Base-by-base conservation (phyloP, 2,113 vertebrate genomes). In the Rutilus rutilus region DNA sequence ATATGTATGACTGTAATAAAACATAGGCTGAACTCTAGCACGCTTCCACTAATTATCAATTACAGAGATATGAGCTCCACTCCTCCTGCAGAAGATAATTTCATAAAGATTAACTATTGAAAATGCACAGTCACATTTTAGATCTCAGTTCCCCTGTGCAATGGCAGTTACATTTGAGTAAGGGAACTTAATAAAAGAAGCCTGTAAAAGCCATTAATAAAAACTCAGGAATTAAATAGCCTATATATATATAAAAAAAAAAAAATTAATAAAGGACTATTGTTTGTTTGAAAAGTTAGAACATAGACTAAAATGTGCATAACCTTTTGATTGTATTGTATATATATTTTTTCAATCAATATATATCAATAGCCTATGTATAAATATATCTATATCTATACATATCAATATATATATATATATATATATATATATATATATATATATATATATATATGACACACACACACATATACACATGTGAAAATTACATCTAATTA, bases 1-100 rank as follows among this genome's bases (percentile, higher is more conserved):
- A 90, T 85, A 79, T 90, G 85, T 78, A 86, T 89, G 84, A 85
- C 33, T 69, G 77, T 50, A 42, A 82, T 25, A 15, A 71, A 76
- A 71, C 11, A 30, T n/a, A 33, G 54, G 57, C 71, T 73, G 52
- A 54, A 82, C 77, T 60, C 54, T 42, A 77, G 79, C 50, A 78
- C 77, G 33, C 52, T 75, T 85, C 50, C 75, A 5, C 78, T 84
- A 69, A 65, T 86, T 77, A 86, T 62, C 78, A 54, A 52, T 59
- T 74, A 47, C 42, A 86, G 78, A 82, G 23, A 57, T 52, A 11
- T 25, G 65, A 52, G 52, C 75, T 52, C 65, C 23, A 7, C 59
- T 39, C 23, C 50, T 71, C 78, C 62, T 60, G 54, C 76, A 64
- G 27, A 52, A 23, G 79, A 59, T 36, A 4, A 50, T 78, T 73